Conservation (phyloP, 1,140 invertebrate genomes). For the Ruditapes philippinarum region DNA sequence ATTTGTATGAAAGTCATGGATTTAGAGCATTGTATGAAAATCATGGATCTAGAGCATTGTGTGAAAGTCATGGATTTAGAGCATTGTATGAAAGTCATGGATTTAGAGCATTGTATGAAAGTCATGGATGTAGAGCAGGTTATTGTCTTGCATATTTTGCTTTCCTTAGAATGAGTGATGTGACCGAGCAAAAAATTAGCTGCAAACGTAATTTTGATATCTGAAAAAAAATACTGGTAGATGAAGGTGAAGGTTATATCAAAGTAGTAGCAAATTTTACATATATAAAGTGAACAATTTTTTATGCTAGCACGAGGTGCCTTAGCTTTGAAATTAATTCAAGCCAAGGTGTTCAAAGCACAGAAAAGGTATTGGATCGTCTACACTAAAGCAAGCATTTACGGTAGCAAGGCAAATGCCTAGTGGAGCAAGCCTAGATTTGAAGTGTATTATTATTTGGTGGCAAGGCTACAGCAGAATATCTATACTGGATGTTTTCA, state of each 20-base stretch:
- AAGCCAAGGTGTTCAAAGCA: background rate
- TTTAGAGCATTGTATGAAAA: no score
- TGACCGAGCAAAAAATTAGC: constrained; percentile 16
- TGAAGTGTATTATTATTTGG: no score
- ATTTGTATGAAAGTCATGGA: constrained; percentile 23
- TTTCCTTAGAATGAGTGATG: constrained; percentile 59
- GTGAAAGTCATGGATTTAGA: no score
- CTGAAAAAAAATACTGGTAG: background rate
- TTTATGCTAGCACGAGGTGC: constrained; percentile 16
- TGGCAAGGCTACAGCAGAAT: background rate
- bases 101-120: no score
- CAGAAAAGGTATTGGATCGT: background rate
- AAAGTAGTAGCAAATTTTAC: no score
- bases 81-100: no score
- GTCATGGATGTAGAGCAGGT: no score
- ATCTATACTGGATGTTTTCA: no score
- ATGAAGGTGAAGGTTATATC: background rate
- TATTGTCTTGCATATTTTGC: constrained; percentile 60
- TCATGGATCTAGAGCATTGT: no score
- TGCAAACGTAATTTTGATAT: background rate
- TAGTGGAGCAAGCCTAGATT: background rate
- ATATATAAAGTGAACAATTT: no score
- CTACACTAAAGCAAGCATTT: no score
- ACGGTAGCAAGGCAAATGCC: no score
- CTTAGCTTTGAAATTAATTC: background rate